Base-by-base conservation (phyloP, 2,888 invertebrate species). In the Dynastes tityus region DNA sequence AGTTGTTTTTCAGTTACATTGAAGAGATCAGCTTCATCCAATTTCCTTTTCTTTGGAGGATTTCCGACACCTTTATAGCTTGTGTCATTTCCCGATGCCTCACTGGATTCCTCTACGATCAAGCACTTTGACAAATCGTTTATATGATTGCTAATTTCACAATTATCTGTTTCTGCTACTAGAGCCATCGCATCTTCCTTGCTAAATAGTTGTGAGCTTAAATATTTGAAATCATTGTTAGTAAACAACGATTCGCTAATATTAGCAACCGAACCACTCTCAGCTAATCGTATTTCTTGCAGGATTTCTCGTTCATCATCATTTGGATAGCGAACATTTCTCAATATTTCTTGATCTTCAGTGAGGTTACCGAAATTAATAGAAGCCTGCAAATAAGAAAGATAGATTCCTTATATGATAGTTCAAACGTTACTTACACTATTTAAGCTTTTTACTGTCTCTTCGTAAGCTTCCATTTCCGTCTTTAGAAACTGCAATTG, bases 201-300 rank as follows among this genome's bases (percentile, higher is more conserved):
- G 13, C 22, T 0, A 29, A 51, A 27, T 22, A 29, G 2, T 51
- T 53, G 27, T 5, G 13, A 27, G n/a, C n/a, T 29, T 2, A 51
- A 51, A 51, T 68, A 68, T 1, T 68, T n/a, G 9, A 65, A 65
- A 65, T 65, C 65, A n/a, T 40, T 45, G 6, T 65, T 65, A 1
- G 65, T 40, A 37, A 65, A 65, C 11, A 65, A 65, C 0, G 65
- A 65, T 65, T 65, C 51, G n/a, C 68, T 68, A 29, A 68, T 22
- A 68, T 68, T 29, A 2, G 5, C 27, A 5, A 49, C 29, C 0
- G 68, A 40, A 2, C 22, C 40, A 13, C 22, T 27, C 3, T 68
- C 22, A 2, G 22, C 51, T 22, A 29, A 16, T 51, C 9, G n/a
- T 8, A 2, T 11, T 16, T 68, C 22, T 51, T 27, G 22, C 8